Percentiles rank a stretch among this genome's conserved stretches.
Conservation (phyloP, 2,797 vertebrate species). For the Hyperoplus lanceolatus region DNA sequence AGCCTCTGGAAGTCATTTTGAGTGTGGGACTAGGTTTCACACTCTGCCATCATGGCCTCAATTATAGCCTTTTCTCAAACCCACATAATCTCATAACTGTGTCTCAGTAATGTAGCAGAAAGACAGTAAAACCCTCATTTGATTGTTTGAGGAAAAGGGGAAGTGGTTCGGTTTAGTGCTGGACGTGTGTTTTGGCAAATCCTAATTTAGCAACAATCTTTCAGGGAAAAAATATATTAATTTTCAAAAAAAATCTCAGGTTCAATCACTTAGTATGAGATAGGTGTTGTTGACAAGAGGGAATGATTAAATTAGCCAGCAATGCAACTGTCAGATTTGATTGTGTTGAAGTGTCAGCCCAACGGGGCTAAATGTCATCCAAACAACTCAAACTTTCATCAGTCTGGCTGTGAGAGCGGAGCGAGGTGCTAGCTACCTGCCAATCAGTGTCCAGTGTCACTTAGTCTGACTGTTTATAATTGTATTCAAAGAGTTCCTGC, state of each 20-base stretch:
- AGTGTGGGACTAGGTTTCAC: conserved; percentile 67
- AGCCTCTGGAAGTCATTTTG: conserved; percentile 70
- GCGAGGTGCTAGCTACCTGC: conserved; percentile 50
- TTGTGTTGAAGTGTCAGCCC: conserved; percentile 47
- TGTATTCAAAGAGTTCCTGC: conserved; percentile 15
- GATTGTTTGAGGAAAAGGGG: conserved; percentile 22
- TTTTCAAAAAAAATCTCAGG: conserved; percentile 31
- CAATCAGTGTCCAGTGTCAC: conserved; percentile 66
- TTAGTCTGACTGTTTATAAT: conserved; percentile 37
- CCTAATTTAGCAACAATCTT: conserved; percentile 34
- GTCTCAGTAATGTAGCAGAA: conserved; percentile 55
- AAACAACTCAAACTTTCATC: conserved; percentile 59
- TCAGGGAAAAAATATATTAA: conserved; percentile 42
- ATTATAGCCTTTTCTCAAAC: conserved; percentile 63
- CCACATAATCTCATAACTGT: conserved; percentile 64
- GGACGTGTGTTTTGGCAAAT: conserved; percentile 17
- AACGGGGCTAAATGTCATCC: conserved; percentile 53
- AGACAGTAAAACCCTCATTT: conserved; percentile 45
- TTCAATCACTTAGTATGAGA: conserved; percentile 56
- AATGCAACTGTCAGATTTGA: conserved; percentile 62
- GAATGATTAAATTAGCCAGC: conserved; percentile 60
- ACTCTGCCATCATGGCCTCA: conserved; percentile 61
- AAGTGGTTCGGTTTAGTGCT: conserved; percentile 20
- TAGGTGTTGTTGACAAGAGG: conserved; percentile 48
- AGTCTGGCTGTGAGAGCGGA: conserved; percentile 25